Evolutionary conservation across 2,113 vertebrate genomes (phyloP).

Genomic region (Corydoras sp.): DNA sequence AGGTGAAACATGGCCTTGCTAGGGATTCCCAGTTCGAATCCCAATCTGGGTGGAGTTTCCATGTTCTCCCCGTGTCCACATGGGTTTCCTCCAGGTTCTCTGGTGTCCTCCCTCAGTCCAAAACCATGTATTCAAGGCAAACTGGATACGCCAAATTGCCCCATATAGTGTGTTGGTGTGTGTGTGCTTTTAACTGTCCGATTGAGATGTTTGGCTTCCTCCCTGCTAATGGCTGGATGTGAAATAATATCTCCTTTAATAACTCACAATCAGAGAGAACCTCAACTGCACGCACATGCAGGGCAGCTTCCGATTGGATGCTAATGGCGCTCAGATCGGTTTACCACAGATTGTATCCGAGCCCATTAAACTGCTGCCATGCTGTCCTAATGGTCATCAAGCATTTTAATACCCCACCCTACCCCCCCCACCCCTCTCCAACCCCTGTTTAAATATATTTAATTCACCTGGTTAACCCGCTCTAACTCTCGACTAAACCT

Average conservation of each 20-base stretch:
- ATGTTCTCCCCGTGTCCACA: too few species aligned
- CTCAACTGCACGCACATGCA: background rate
- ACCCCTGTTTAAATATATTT: background rate
- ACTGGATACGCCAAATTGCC: too few species aligned
- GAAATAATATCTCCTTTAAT: background rate
- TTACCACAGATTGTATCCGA: slow-evolving; percentile 2
- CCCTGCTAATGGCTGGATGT: background rate
- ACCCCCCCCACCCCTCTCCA: background rate
- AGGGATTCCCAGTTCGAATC: too few species aligned
- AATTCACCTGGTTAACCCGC: slow-evolving; percentile 21
- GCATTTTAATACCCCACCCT: background rate
- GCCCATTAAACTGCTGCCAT: slow-evolving; percentile 1
- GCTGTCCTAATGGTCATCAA: background rate
- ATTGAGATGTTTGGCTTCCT: too few species aligned
- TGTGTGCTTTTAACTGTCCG: too few species aligned
- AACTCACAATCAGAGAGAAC: background rate
- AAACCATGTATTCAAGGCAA: too few species aligned
- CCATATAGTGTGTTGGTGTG: too few species aligned
- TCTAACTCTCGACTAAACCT: slow-evolving; percentile 15
- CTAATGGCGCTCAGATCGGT: slow-evolving; percentile 1
- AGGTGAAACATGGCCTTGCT: too few species aligned
- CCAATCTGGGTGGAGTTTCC: too few species aligned
- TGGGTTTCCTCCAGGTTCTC: too few species aligned
- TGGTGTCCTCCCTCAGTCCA: too few species aligned
- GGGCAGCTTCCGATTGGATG: slow-evolving; percentile 7